Evolutionary conservation across 1,140 invertebrate species (phyloP), one percentile per base, ranked within the genome.

Genomic region (Hyposmocoma kahamanoa): DNA sequence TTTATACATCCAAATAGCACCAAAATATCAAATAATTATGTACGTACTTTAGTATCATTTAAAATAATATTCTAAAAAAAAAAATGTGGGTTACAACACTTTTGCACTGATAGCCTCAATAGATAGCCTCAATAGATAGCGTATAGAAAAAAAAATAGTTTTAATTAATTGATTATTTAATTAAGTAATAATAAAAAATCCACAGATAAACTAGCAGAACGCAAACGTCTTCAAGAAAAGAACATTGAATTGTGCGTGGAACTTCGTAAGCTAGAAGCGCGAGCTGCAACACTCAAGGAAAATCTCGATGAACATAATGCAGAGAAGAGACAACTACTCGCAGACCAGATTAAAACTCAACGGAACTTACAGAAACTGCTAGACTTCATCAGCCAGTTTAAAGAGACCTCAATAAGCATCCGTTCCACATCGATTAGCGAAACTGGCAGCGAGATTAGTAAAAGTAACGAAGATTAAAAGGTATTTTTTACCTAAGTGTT

Each of bases 301-400:
- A 86, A 86, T 41, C 51, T 87, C 6, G 79, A 86, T 50, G 77
- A 83, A n/a, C 79, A 86, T 36, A 84, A 83, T 20, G 77, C 72
- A 0, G 84, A 86, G 53, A 86, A 86, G 47, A 57, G 82, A 3
- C 76, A 86, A 32, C 58, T 87, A 13, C 56, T 87, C 4, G 77
- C 86, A 0, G 81, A 84, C 47, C 84, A 87, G 57, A 86, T 87
- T 8, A 75, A 85, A 43, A 87, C 83, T 0, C 83, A 84, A 50
- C 71, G 79, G 32, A 83, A 83, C 54, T 67, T 87, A 9, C 84
- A 87, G 65, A 86, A 84, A 28, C 68, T 87, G 0, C 62, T 87
- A 9, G 84, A 87, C 50, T 87, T 87, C 56, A 85, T 87, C 50
- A 77, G 78, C 24, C 81, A 81, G 46, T 87, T 87, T 47, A 86